Conservation (phyloP, 1,140 invertebrate species). For the Drosophila bocqueti region DNA sequence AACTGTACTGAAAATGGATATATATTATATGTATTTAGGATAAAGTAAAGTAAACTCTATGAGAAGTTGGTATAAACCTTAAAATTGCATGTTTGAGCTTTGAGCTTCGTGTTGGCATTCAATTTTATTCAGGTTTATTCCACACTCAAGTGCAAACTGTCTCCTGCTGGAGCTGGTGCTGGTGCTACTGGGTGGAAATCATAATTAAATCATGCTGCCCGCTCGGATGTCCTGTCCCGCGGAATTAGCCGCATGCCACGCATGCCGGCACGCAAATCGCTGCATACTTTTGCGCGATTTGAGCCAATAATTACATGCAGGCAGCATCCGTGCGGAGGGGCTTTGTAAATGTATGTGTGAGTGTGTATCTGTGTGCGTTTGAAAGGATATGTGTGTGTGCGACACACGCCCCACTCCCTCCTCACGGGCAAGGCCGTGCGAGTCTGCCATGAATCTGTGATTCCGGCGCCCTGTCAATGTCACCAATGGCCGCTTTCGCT, state of each 20-base stretch:
- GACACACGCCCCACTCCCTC: neutral
- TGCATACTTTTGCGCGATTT: slow-evolving; percentile 69
- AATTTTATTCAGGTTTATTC: no score
- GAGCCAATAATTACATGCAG: slow-evolving; percentile 71
- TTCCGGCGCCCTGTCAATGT: slow-evolving; percentile 9
- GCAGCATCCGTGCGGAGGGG: slow-evolving; percentile 21
- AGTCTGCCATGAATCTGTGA: slow-evolving; percentile 4
- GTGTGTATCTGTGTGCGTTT: slow-evolving; percentile 1
- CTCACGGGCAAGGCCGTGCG: slow-evolving; percentile 1
- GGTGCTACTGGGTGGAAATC: neutral
- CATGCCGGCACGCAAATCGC: slow-evolving; percentile 27
- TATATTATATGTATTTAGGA: no score
- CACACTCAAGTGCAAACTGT: neutral
- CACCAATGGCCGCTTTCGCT: neutral
- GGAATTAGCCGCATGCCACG: slow-evolving; percentile 13
- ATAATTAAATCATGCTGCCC: slow-evolving; percentile 34
- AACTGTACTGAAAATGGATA: neutral
- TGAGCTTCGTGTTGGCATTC: neutral
- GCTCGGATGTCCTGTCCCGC: neutral
- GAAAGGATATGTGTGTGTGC: slow-evolving; percentile 7
- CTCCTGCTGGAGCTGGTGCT: neutral
- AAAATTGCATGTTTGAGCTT: neutral
- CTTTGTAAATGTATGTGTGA: neutral
- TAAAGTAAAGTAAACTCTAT: neutral
- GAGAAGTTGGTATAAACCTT: neutral